Evolutionary conservation across 1,140 invertebrate genomes (phyloP), one percentile per base, ranked within the genome.

Genomic region (Eciton burchellii): DNA sequence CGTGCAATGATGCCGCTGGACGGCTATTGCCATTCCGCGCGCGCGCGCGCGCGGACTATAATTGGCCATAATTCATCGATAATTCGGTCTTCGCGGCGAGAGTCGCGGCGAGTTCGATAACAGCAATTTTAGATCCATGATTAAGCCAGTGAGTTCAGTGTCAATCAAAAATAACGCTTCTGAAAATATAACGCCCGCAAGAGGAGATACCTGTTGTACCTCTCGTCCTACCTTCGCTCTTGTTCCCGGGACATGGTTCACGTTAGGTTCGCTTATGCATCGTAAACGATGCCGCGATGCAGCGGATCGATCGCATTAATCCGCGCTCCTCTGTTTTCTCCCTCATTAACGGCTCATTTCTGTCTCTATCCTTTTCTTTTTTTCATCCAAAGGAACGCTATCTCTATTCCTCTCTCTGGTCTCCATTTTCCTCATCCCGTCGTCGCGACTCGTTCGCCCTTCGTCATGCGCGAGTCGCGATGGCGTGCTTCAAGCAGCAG

Each of bases 121-220:
- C 26, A 19, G 16, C 16, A 12, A 5, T 29, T 35, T 52, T 24
- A 43, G 29, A 19, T 66, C 45, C 11, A 54, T 14, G 56, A 35
- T 35, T 35, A 35, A 35, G 6, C 35, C 35, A 35, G 6, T 35
- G 6, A 35, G 35, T 35, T 35, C 12, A 2, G 29, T 16, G 41
- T 4, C n/a, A 14, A 47, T 62, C 19, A 47, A 1, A 76, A 65
- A 49, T 43, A 9, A 14, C 0, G 57, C 16, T 76, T 74, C 21
- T 73, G 19, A 49, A 62, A 60, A 9, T 72, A 72, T 72, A 43
- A 72, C 29, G n/a, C 68, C 54, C 24, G 14, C 26, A 35, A n/a
- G 16, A 11, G 1, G 14, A 57, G 47, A 26, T 41, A 52, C 19
- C 11, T 21, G 11, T 29, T 5, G 12, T n/a, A 4, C n/a, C n/a